Conservation (phyloP, 1,140 invertebrate genomes). For the Micrasema longulum region DNA sequence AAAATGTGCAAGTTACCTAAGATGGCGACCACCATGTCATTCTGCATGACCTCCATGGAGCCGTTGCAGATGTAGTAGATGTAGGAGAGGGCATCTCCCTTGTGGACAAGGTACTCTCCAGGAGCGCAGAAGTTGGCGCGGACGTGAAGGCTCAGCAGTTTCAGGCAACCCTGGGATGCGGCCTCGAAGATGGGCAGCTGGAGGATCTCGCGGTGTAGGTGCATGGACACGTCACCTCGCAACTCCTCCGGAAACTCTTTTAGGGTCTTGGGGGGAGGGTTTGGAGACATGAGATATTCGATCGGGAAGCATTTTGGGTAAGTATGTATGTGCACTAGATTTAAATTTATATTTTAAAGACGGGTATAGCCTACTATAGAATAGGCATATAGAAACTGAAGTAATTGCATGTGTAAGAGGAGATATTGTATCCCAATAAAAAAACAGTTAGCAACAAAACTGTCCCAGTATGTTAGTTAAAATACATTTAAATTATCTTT, state of each 20-base stretch:
- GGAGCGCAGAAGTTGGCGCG: constrained; percentile 94
- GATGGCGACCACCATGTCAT: constrained; percentile 98
- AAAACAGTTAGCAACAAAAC: too few species aligned
- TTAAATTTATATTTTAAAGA: too few species aligned
- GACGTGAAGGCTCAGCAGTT: constrained; percentile 91
- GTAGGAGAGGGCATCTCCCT: constrained; percentile 95
- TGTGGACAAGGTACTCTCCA: constrained; percentile 96
- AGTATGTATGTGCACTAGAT: too few species aligned
- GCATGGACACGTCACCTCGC: constrained; percentile 94
- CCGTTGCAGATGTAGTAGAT: constrained; percentile 98
- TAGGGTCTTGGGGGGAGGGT: constrained; percentile 79
- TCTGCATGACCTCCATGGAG: constrained; percentile 98
- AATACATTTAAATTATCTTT: too few species aligned
- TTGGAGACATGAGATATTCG: too few species aligned
- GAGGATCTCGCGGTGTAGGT: constrained; percentile 94
- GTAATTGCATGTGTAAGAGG: too few species aligned
- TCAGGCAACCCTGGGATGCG: constrained; percentile 91
- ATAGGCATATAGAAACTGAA: too few species aligned
- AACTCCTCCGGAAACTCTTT: constrained; percentile 97
- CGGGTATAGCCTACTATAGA: too few species aligned
- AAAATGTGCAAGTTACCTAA: constrained; percentile 77
- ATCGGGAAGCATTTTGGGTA: too few species aligned
- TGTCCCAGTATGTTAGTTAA: too few species aligned
- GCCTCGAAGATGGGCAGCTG: constrained; percentile 94
- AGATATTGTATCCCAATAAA: too few species aligned